A percentile compares a stretch with the other conserved stretches of the same genome.
Evolutionary conservation across 2,797 vertebrate species (phyloP).

Genomic region (Sebastes variabilis): DNA sequence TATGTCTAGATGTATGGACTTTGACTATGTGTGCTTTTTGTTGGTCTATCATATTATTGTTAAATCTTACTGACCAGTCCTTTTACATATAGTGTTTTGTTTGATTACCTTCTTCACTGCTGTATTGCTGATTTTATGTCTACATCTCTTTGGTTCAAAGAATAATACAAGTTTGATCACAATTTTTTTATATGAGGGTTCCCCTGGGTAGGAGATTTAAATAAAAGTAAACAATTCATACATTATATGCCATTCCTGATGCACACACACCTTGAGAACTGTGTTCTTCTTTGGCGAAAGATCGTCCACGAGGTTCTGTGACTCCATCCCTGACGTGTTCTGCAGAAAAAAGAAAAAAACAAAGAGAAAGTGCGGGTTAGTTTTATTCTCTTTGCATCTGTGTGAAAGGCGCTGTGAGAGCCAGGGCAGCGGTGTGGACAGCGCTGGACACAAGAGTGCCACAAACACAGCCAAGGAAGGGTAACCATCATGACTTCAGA

Average conservation of each 20-base stretch:
- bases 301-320: constrained; percentile 92
- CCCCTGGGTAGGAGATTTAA: not conserved
- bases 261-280: constrained; percentile 89
- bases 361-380: constrained; percentile 33
- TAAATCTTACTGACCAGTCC: too few species aligned
- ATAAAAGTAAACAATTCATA: not conserved
- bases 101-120: too few species aligned
- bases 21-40: too few species aligned
- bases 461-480: constrained; percentile 69
- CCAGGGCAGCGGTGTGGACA: constrained; percentile 55
- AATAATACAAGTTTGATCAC: too few species aligned
- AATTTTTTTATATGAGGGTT: not conserved
- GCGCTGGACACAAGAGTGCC: constrained; percentile 59
- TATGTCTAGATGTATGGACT: too few species aligned
- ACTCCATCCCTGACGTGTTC: constrained; percentile 97
- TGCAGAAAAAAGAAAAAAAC: constrained; percentile 65
- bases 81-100: too few species aligned
- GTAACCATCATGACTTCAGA: constrained; percentile 58
- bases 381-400: not conserved
- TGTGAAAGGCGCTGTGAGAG: constrained; percentile 45
- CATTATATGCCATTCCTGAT: not conserved
- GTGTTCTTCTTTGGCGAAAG: constrained; percentile 97
- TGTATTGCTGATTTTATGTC: too few species aligned
- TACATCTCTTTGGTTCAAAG: too few species aligned
- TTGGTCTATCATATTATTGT: too few species aligned